Conservation (phyloP, 2,888 invertebrate genomes). For the Chrysopilus asiliformis region DNA sequence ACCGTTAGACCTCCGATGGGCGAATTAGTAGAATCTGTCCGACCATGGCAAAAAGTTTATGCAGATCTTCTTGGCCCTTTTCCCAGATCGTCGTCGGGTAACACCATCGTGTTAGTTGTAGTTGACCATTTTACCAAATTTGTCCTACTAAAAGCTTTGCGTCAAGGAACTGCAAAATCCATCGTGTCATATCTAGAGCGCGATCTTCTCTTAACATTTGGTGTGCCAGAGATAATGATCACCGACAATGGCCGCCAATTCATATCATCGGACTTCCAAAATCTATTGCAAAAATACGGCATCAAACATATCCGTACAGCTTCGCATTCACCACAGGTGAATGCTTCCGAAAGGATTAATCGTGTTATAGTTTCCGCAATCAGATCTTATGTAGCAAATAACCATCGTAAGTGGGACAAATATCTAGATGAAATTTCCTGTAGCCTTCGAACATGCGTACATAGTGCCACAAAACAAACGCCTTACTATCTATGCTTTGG, state of each 20-base stretch:
- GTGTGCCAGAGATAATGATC: neutral
- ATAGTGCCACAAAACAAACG: conserved; percentile 1
- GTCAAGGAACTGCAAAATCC: neutral
- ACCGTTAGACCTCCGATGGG: conserved; percentile 12
- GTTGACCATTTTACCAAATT: no score
- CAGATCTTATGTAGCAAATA: no score
- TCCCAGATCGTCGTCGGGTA: neutral
- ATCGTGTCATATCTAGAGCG: neutral
- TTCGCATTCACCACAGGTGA: no score
- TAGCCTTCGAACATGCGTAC: no score
- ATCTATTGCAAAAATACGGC: no score
- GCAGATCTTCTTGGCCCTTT: conserved; percentile 1
- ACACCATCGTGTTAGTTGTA: neutral
- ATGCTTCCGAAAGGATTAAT: no score
- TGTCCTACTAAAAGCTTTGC: neutral
- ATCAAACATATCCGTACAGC: no score
- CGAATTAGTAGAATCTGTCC: neutral
- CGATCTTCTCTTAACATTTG: neutral
- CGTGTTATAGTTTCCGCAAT: no score
- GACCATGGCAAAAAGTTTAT: conserved; percentile 1
- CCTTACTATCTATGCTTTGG: conserved; percentile 2
- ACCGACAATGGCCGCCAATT: neutral
- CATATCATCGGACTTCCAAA: no score
- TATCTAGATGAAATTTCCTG: neutral
- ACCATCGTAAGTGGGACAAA: no score